These are phyloP conservation scores for Chamaea fasciata DNA, from an alignment of 2,113 vertebrate genomes.

Conservation along the genomic window DNA sequence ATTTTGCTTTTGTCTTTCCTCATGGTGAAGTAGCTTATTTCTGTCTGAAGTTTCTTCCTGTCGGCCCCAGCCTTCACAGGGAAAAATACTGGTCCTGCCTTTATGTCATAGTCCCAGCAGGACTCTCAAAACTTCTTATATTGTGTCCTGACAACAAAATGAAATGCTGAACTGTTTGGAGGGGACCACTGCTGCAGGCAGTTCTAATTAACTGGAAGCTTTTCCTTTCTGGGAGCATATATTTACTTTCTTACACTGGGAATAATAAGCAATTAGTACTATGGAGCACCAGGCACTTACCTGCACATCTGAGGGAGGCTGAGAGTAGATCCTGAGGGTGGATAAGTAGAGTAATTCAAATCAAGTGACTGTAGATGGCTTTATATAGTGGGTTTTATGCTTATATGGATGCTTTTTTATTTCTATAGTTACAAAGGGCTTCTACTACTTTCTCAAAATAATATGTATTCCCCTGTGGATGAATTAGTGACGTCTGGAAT, in stretches of 20 bases:
- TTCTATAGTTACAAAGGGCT: neutral
- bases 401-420: neutral
- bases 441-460: neutral
- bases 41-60: neutral
- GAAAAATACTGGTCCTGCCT: neutral
- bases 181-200: neutral
- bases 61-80: neutral
- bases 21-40: neutral
- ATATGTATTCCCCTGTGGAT: neutral
- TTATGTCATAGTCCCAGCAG: neutral
- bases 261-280: conserved; percentile 24
- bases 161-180: neutral
- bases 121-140: conserved; percentile 2
- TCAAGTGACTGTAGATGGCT: neutral
- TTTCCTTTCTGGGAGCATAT: neutral
- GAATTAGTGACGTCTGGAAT: neutral
- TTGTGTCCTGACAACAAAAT: conserved; percentile 20
- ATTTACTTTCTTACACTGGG: conserved; percentile 4
- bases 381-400: neutral
- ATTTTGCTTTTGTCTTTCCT: neutral
- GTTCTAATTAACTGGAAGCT: conserved; percentile 10
- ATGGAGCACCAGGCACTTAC: neutral
- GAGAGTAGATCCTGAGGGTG: neutral
- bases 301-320: neutral
- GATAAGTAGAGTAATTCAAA: neutral